These are phyloP conservation scores for Cricetomys ansorgei DNA, from an alignment of 2,113 vertebrate species.

Conservation along the genomic window DNA sequence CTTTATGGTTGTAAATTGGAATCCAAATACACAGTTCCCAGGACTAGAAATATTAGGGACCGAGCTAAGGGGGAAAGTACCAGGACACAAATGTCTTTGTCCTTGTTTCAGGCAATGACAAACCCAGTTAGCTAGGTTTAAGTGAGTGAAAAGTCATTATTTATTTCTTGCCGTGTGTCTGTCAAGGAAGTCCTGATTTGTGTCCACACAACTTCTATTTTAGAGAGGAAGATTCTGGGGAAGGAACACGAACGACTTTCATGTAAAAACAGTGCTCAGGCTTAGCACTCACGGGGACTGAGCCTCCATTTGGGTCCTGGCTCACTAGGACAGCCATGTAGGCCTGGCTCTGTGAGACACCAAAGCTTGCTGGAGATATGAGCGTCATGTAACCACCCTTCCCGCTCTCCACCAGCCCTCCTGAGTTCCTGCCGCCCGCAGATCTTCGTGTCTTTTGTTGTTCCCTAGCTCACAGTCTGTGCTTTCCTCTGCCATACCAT, in stretches of 20 bases:
- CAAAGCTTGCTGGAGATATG: background rate
- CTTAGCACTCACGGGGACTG: background rate
- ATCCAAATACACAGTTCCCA: background rate
- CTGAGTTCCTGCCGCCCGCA: conserved; percentile 44
- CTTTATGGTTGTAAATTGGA: background rate
- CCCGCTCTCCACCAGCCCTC: background rate
- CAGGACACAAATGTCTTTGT: background rate
- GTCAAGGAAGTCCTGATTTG: background rate
- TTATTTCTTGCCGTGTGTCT: background rate
- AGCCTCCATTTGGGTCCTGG: background rate
- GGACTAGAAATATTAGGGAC: background rate
- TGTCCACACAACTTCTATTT: background rate
- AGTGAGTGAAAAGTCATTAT: background rate
- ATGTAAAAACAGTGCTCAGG: background rate
- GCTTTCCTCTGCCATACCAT: conserved; percentile 53
- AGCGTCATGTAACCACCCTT: background rate
- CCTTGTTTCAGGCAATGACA: background rate
- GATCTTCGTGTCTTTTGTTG: conserved; percentile 22
- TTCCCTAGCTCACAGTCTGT: background rate
- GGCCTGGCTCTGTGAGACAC: background rate
- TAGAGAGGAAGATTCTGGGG: background rate
- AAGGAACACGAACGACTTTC: background rate
- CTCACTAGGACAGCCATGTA: background rate
- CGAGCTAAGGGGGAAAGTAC: background rate
- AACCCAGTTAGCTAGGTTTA: background rate